Base-by-base conservation (phyloP, 2,113 vertebrate species). In the Oncorhynchus kisutch region DNA sequence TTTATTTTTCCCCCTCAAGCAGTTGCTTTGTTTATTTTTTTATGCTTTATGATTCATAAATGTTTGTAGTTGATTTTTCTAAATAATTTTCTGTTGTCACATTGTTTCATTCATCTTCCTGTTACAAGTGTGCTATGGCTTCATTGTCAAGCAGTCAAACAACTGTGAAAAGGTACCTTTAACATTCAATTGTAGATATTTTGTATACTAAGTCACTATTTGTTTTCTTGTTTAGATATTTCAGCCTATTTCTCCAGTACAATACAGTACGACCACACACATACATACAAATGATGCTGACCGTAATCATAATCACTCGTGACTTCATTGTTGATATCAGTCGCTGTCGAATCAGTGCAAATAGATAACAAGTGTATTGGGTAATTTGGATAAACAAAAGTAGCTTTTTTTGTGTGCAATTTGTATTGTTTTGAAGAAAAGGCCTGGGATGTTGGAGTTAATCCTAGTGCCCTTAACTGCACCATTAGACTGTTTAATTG, bases 1-100 rank as follows among this genome's bases (percentile, higher is more conserved):
- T 89, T 91, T 91, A 88, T 86, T 18, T 85, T 79, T 90, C 86
- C 86, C 84, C 88, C 84, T 88, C 85, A 91, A 92, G 90, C 85
- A 91, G 85, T 88, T 85, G 75, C 54, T 86, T 91, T 90, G 84
- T 88, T 90, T 91, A 82, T 80, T 84, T 88, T 85, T 73, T 88
- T 85, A 85, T 79, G 88, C 69, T 86, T 7, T 84, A 80, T 87
- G 75, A 82, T 75, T 89, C 82, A 74, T 81, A 18, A 78, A 85
- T 90, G 82, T 85, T 86, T 62, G 59, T 24, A 62, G 59, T 20
- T 39, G 1, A 20, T 48, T 73, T 24, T 9, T n/a, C 31, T 29
- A n/a, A 13, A 31, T 59, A 4, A 22, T 12, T 64, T 49, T 65
- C 20, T 24, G 14, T 39, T 75, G 83, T 39, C n/a, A 60, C 18